Conservation (phyloP, 2,888 invertebrate species). For the Apodemia zela region DNA sequence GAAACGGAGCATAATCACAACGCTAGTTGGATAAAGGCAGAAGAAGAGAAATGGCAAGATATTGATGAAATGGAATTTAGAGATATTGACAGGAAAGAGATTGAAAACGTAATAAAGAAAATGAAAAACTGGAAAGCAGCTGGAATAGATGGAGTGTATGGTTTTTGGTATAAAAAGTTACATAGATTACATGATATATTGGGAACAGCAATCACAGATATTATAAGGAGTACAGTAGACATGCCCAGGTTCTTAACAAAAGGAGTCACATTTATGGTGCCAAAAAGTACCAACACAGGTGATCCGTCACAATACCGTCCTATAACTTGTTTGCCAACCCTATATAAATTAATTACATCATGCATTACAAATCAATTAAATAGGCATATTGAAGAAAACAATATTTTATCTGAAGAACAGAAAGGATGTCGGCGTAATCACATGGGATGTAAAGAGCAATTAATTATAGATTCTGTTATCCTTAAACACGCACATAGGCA, state of each 20-base stretch:
- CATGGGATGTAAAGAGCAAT: conserved; percentile 27
- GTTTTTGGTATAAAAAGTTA: conserved; percentile 27
- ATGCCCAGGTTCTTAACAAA: conserved; percentile 28
- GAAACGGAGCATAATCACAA: conserved; percentile 20
- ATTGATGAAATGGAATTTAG: too few relatives aligned
- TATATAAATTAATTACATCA: conserved; percentile 31
- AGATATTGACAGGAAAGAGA: too few relatives aligned
- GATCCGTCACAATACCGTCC: conserved; percentile 31
- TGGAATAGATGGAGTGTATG: conserved; percentile 25
- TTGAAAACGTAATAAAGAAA: too few relatives aligned
- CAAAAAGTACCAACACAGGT: conserved; percentile 21
- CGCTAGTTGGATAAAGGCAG: conserved; percentile 29
- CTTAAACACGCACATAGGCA: conserved; percentile 21
- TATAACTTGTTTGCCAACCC: conserved; percentile 32
- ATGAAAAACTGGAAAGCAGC: conserved; percentile 10
- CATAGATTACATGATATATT: conserved; percentile 22
- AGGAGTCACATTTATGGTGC: conserved; percentile 32
- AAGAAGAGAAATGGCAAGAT: conserved; percentile 17
- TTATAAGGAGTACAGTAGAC: conserved; percentile 23
- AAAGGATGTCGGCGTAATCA: conserved; percentile 24
- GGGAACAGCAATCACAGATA: conserved; percentile 25
- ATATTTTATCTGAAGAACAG: conserved; percentile 26
- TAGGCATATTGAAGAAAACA: conserved; percentile 20
- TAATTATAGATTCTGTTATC: conserved; percentile 23
- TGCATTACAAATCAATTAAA: conserved; percentile 24